Base-by-base conservation (phyloP, 2,888 invertebrate genomes). In the Chloroclysta siterata region DNA sequence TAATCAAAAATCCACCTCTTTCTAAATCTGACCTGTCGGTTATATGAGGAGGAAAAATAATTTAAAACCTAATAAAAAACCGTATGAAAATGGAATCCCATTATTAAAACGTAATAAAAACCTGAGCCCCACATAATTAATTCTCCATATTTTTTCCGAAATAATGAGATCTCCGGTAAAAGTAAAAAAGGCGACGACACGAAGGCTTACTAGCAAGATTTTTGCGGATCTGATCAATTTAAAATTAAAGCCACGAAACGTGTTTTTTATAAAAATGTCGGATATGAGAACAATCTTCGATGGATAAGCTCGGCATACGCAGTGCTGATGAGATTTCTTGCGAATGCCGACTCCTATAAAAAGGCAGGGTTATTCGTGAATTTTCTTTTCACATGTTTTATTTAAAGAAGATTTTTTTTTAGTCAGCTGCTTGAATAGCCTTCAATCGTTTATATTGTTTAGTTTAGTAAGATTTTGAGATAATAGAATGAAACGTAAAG, bases 161-260 rank as follows among this genome's bases (percentile, higher is more conserved):
- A 84, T 85, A 88, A 87, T 87, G 85, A 87, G 84, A 82, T 81
- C 74, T 64, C 77, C 81, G 83, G 79, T 83, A 72, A 72, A 68
- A 68, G 66, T 68, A 78, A 83, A 88, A 51, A 90, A 90, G 87
- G 82, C 78, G 73, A 84, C 87, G 84, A 85, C 87, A 87, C 69
- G 67, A 76, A 84, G 87, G 92, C 89, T 92, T 93, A 89, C 81
- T 88, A 14, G 39, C 48, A 74, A 91, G 92, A 92, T 88, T 65
- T 82, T 86, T 83, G 85, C 86, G 87, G 90, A 92, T 87, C 92
- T 83, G 88, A 90, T 91, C 92, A 93, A 93, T 93, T 93, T 93
- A 92, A 93, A 93, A 93, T 93, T 91, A 93, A 93, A 93, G 92
- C 93, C 93, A 91, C 87, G 88, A 92, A 93, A 93, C 93, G 93